Conservation (phyloP, 2,888 invertebrate genomes). For the Ernsta delagoae region DNA sequence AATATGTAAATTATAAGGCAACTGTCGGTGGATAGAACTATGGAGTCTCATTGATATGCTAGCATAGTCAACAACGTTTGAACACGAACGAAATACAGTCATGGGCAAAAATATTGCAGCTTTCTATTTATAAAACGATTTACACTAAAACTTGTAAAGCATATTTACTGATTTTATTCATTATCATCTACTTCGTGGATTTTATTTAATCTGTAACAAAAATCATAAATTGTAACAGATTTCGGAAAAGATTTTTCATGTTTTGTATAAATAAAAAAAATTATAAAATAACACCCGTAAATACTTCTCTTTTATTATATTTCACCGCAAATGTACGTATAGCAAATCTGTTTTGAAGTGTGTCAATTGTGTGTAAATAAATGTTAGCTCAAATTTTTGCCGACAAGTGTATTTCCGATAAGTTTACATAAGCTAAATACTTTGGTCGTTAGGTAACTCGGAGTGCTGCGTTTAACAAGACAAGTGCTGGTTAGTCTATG, state of each 20-base stretch:
- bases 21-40: slow-evolving; percentile 68
- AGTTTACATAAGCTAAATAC: slow-evolving; percentile 51
- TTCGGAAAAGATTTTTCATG: too few species aligned
- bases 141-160: neutral
- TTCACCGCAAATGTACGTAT: too few species aligned
- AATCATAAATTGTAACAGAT: too few species aligned
- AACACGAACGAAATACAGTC: slow-evolving; percentile 26
- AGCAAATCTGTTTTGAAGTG: too few species aligned
- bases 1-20: slow-evolving; percentile 67
- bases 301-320: too few species aligned
- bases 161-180: too few species aligned
- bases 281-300: too few species aligned
- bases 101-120: slow-evolving; percentile 24
- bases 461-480: slow-evolving; percentile 44
- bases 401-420: slow-evolving; percentile 30
- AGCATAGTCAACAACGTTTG: slow-evolving; percentile 53
- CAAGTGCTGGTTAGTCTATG: slow-evolving; percentile 41
- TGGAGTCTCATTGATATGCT: slow-evolving; percentile 56
- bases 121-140: neutral
- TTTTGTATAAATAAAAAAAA: too few species aligned
- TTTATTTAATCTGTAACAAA: too few species aligned
- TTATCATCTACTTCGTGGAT: too few species aligned
- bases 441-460: slow-evolving; percentile 81
- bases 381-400: slow-evolving; percentile 13
- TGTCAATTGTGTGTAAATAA: too few species aligned